Conservation (phyloP, 1,140 invertebrate species). For the Charaxes varanes region DNA sequence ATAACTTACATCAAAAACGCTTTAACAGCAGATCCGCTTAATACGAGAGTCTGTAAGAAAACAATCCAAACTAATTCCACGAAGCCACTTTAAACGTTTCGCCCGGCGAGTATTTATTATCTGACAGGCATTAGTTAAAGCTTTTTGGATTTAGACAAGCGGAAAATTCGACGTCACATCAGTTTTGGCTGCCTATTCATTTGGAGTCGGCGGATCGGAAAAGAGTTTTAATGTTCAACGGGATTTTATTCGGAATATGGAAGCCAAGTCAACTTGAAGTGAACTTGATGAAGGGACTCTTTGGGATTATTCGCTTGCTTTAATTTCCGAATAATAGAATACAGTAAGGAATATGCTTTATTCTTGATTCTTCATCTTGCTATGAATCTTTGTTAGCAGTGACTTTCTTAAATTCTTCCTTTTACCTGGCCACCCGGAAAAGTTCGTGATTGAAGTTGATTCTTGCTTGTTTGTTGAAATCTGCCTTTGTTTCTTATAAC, state of each 20-base stretch:
- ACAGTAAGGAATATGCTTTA: no score
- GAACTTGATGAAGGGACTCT: neutral
- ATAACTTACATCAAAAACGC: no score
- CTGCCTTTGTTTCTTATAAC: no score
- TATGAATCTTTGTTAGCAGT: no score
- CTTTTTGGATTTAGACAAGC: conserved; percentile 22
- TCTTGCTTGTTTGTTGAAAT: no score
- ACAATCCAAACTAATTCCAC: conserved; percentile 16
- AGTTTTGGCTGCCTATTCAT: conserved; percentile 20
- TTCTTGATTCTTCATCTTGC: no score
- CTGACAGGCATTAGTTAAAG: conserved; percentile 20
- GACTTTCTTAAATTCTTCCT: no score
- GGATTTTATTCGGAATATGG: conserved; percentile 14
- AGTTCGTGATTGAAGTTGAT: no score
- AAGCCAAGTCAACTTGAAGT: conserved; percentile 10
- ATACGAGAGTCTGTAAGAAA: conserved; percentile 11
- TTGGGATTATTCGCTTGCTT: no score
- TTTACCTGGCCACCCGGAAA: no score
- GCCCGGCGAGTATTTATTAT: conserved; percentile 19
- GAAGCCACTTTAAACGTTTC: conserved; percentile 12
- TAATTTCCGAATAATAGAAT: no score
- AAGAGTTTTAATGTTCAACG: conserved; percentile 22
- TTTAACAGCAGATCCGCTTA: neutral
- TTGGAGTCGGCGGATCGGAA: conserved; percentile 14
- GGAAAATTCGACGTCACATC: conserved; percentile 23